phyloP scores from a whole-genome alignment of 1,140 invertebrate species.

The Teleopsis dalmanni region DNA sequence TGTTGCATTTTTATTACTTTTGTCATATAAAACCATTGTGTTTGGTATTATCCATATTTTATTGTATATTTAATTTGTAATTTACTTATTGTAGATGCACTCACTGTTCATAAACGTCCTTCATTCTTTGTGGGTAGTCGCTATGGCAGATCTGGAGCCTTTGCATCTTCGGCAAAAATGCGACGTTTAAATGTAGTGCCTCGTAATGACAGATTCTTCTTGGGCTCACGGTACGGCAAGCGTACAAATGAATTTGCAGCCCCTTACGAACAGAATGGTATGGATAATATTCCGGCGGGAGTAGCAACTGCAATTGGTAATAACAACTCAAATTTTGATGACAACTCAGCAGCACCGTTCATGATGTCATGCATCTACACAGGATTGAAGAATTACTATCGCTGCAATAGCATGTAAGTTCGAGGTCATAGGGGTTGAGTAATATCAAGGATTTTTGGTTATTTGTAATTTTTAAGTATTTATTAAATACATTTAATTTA shows the following conservation, averaged over 20 bases:
- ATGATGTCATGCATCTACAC: conserved; percentile 31
- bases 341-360: background rate
- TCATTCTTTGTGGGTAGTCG: conserved; percentile 42
- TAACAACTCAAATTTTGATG: background rate
- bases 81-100: conserved; percentile 15
- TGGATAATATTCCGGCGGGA: background rate
- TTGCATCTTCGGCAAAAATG: conserved; percentile 18
- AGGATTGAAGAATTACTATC: conserved; percentile 29
- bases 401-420: conserved; percentile 30
- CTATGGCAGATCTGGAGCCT: conserved; percentile 33
- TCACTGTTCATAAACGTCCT: conserved; percentile 25
- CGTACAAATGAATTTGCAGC: conserved; percentile 22
- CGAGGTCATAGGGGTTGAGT: conserved; percentile 7
- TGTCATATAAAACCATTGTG: too few species aligned
- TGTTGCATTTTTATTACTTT: too few species aligned
- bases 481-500: too few species aligned
- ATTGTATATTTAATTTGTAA: too few species aligned
- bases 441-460: too few species aligned
- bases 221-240: conserved; percentile 42
- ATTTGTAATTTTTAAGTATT: too few species aligned
- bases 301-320: background rate
- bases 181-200: conserved; percentile 33
- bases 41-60: too few species aligned
- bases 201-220: conserved; percentile 40
- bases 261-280: conserved; percentile 9